These are phyloP conservation scores for Tor tambroides DNA, from an alignment of 2,113 vertebrate genomes.

Conservation along the genomic window DNA sequence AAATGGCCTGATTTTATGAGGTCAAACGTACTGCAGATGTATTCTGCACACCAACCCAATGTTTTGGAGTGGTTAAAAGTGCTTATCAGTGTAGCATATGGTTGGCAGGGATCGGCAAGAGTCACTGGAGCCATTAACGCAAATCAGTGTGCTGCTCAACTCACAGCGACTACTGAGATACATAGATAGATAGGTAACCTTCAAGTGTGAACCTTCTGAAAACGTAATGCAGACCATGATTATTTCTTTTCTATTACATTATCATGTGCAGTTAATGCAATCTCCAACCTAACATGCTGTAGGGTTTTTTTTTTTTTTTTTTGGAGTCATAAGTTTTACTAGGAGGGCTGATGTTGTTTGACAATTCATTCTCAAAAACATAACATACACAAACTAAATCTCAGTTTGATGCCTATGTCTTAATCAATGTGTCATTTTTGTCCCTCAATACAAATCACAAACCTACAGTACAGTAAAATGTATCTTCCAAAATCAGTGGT, in stretches of 20 bases:
- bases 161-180: slow-evolving; percentile 47
- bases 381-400: neutral
- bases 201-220: slow-evolving; percentile 5
- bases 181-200: slow-evolving; percentile 20
- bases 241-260: slow-evolving; percentile 16
- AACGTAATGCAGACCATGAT: neutral
- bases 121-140: slow-evolving; percentile 39
- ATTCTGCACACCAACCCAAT: neutral
- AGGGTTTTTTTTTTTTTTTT: neutral
- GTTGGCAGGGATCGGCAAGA: slow-evolving; percentile 41
- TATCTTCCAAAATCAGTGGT: neutral
- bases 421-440: neutral
- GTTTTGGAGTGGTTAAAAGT: neutral
- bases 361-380: neutral
- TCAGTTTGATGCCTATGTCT: neutral
- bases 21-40: neutral
- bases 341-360: neutral
- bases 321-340: neutral
- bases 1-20: slow-evolving; percentile 3
- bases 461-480: neutral
- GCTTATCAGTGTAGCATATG: neutral
- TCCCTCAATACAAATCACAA: neutral
- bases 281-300: slow-evolving; percentile 12
- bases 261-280: neutral
- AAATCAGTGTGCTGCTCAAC: slow-evolving; percentile 54